Conservation (phyloP, 2,797 vertebrate species). For the Megalops cyprinoides region DNA sequence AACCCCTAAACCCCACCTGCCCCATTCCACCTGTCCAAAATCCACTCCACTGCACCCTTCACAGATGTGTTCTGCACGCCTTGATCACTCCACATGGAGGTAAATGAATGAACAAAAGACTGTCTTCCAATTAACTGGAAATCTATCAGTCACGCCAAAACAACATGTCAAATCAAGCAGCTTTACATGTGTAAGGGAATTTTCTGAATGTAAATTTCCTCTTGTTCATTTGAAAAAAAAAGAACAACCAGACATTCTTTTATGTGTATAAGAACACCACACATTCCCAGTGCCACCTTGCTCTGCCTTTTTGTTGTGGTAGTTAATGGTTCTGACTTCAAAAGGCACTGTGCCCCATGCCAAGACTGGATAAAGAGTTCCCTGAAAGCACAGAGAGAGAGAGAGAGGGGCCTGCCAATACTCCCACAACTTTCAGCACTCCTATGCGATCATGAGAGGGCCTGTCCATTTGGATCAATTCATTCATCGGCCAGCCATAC, state of each 20-base stretch:
- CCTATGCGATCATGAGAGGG: neutral
- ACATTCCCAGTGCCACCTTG: neutral
- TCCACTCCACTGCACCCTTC: too few species aligned
- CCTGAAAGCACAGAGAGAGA: neutral
- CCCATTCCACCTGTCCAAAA: too few species aligned
- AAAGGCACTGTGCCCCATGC: neutral
- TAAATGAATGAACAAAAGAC: neutral
- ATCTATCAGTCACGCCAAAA: too few species aligned
- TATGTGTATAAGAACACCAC: neutral
- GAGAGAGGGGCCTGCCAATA: neutral
- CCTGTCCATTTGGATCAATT: slow-evolving; percentile 8
- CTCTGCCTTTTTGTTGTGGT: neutral
- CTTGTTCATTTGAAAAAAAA: too few species aligned
- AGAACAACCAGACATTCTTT: neutral
- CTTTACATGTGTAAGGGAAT: neutral
- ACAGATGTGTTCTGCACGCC: too few species aligned
- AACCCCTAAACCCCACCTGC: too few species aligned
- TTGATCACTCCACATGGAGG: too few species aligned
- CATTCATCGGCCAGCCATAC: neutral
- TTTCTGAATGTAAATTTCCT: neutral
- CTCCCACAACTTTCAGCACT: neutral
- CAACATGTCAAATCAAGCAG: neutral
- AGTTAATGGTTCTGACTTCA: neutral
- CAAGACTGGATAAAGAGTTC: neutral
- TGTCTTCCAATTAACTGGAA: neutral